These are phyloP conservation scores for Microcebus ravelobensis DNA, from an alignment of 2,113 vertebrate genomes.

Conservation along the genomic window DNA sequence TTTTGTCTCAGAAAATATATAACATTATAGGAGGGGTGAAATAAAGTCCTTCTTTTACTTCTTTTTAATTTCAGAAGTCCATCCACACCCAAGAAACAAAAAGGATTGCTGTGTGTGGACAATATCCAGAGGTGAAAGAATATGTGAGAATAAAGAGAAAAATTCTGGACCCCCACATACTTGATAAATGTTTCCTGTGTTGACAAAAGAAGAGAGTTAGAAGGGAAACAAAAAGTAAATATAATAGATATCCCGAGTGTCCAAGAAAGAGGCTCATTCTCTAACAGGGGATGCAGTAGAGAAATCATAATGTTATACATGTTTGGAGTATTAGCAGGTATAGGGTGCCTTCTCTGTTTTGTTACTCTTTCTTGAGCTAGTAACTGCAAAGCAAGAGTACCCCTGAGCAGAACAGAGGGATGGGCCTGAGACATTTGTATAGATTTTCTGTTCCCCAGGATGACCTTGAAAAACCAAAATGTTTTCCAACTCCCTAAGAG, in stretches of 20 bases:
- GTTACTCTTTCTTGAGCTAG: background rate
- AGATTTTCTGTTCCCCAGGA: background rate
- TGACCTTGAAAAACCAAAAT: background rate
- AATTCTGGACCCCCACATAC: background rate
- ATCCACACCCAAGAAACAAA: background rate
- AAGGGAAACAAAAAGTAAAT: background rate
- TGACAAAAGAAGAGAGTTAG: background rate
- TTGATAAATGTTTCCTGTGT: background rate
- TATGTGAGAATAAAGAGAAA: background rate
- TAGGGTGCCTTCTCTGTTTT: background rate
- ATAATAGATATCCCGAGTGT: background rate
- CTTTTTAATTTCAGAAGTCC: background rate
- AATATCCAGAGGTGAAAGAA: background rate
- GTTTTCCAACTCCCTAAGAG: background rate
- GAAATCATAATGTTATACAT: background rate
- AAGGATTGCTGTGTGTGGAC: background rate
- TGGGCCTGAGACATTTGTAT: background rate
- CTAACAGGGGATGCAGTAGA: no score
- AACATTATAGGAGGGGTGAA: background rate
- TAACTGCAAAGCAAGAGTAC: background rate
- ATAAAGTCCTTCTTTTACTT: background rate
- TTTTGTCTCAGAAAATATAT: background rate
- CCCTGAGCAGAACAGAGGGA: background rate
- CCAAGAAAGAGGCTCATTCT: background rate
- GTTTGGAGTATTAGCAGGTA: background rate